phyloP scores from a whole-genome alignment of 2,797 vertebrate species.

The Pseudopleuronectes americanus region DNA sequence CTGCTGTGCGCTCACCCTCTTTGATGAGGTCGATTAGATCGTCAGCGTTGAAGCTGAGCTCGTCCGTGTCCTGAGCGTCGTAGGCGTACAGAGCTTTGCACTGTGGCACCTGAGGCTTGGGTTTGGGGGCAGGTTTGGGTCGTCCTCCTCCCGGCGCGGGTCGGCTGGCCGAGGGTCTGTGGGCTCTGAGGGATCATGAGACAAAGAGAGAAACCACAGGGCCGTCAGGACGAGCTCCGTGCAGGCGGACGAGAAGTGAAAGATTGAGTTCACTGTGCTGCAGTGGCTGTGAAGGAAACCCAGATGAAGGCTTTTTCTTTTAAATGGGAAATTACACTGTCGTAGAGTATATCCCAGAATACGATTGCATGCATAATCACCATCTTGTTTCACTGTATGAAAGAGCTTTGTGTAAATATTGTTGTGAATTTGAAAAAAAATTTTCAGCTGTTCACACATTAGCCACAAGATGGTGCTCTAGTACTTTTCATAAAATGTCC shows the following conservation, averaged over 20 bases:
- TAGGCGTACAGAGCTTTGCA: constrained; percentile 97
- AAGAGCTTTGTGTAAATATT: not conserved
- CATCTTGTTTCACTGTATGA: constrained; percentile 29
- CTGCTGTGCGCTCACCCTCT: constrained; percentile 85
- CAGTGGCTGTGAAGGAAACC: constrained; percentile 24
- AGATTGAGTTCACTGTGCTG: constrained; percentile 20
- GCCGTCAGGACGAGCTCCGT: constrained; percentile 15
- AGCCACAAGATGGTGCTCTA: constrained; percentile 76
- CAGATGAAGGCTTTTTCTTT: not conserved
- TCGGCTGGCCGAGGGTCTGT: constrained; percentile 87
- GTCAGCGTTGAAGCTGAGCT: constrained; percentile 98
- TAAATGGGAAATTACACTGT: not conserved
- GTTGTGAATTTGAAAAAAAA: not conserved
- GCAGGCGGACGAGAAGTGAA: not conserved
- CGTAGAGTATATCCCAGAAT: constrained; percentile 17
- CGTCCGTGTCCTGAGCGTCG: constrained; percentile 97
- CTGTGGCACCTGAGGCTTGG: constrained; percentile 97
- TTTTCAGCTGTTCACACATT: constrained; percentile 38
- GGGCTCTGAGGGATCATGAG: constrained; percentile 77
- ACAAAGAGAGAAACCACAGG: constrained; percentile 17
- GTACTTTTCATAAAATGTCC: not conserved
- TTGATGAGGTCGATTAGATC: constrained; percentile 95
- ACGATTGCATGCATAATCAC: constrained; percentile 24
- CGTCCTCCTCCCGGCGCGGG: constrained; percentile 92
- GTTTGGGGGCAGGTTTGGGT: constrained; percentile 96